These are phyloP conservation scores for Octodon degus DNA, from an alignment of 2,113 vertebrate species.

Conservation along the genomic window DNA sequence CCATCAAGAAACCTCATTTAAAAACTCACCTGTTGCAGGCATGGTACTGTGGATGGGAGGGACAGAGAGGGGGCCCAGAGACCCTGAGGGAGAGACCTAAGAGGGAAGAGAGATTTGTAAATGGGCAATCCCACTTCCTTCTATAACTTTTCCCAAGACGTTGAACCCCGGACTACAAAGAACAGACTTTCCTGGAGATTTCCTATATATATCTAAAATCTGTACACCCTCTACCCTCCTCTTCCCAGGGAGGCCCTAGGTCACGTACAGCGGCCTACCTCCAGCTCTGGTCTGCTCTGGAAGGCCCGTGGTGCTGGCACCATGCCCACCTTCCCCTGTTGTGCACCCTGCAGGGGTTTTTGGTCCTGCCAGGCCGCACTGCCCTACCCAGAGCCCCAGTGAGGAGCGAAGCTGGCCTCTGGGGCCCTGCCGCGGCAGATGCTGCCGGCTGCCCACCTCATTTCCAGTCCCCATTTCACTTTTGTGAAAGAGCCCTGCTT, in stretches of 20 bases:
- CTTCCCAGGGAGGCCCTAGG: neutral
- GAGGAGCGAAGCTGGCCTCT: neutral
- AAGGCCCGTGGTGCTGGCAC: neutral
- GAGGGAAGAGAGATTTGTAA: conserved; percentile 73
- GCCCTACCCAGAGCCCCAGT: neutral
- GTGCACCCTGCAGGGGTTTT: neutral
- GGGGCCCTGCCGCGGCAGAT: neutral
- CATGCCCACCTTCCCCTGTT: no score
- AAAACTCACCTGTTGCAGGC: conserved; percentile 89
- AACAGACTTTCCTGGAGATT: neutral
- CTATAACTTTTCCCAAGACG: neutral
- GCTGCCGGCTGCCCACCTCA: neutral
- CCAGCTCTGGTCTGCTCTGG: neutral
- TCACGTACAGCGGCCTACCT: accelerated
- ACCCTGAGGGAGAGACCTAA: conserved; percentile 91
- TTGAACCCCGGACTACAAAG: neutral
- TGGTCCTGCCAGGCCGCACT: neutral
- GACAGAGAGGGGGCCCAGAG: conserved; percentile 93
- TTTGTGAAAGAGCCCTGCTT: neutral
- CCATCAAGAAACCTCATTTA: neutral
- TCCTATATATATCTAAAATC: neutral
- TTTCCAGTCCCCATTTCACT: neutral
- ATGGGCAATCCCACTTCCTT: neutral
- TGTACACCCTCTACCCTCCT: neutral
- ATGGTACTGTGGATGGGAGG: conserved; percentile 88